Evolutionary conservation across 2,797 vertebrate species (phyloP).

Genomic region (Phrynocephalus guinanensis): DNA sequence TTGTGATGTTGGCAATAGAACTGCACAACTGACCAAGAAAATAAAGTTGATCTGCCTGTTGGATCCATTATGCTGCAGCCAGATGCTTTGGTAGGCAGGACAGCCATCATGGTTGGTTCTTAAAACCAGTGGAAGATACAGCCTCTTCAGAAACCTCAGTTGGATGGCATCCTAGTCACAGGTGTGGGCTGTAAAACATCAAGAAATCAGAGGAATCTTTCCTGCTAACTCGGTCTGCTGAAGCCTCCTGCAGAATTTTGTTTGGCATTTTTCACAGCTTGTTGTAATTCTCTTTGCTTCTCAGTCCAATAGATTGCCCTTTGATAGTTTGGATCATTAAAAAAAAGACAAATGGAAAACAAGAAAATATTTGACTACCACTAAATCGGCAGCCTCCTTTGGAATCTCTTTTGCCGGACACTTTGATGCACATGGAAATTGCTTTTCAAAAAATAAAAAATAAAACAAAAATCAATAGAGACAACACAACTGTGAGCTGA

Average conservation of each 20-base stretch:
- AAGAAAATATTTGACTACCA: not conserved
- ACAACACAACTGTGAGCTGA: not conserved
- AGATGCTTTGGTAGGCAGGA: too few species aligned
- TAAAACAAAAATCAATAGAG: constrained; percentile 19
- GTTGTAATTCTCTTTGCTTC: not conserved
- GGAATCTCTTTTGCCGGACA: not conserved
- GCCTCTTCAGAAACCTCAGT: too few species aligned
- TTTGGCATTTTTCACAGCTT: not conserved
- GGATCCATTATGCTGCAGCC: too few species aligned
- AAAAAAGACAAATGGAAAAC: not conserved
- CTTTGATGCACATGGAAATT: constrained; percentile 35
- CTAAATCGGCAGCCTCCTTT: not conserved
- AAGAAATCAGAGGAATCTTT: too few species aligned
- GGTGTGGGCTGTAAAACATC: too few species aligned
- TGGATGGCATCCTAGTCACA: too few species aligned
- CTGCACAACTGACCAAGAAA: too few species aligned
- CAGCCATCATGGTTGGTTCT: too few species aligned
- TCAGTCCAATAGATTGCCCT: not conserved
- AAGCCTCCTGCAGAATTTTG: not conserved
- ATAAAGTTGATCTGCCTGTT: too few species aligned
- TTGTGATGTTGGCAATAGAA: too few species aligned
- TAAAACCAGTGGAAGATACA: too few species aligned
- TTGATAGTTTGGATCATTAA: not conserved
- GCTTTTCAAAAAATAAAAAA: constrained; percentile 19
- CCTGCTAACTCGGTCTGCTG: too few species aligned